Evolutionary conservation across 2,113 vertebrate species (phyloP).

Genomic region (Spea multiplicata): DNA sequence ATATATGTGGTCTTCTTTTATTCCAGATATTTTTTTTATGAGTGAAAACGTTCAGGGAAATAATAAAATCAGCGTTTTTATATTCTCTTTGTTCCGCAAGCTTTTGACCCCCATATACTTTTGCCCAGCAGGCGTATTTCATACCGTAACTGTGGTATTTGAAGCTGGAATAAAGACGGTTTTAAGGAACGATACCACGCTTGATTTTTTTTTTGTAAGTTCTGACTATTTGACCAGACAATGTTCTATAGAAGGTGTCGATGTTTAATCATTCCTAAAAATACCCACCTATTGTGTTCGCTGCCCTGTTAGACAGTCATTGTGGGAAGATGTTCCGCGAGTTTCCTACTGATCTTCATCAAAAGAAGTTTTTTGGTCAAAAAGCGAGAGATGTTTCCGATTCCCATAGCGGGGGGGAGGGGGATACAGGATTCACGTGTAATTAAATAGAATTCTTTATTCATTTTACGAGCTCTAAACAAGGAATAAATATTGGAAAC

Average conservation of each 20-base stretch:
- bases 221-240: slow-evolving; percentile 31
- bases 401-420: too few relatives aligned
- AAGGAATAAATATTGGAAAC: too few relatives aligned
- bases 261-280: slow-evolving; percentile 35
- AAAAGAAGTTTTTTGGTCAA: background rate
- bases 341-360: background rate
- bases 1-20: slow-evolving; percentile 7
- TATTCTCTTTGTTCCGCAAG: background rate
- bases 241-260: background rate
- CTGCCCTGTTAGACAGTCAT: background rate
- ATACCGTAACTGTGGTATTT: slow-evolving; percentile 20
- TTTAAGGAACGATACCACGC: slow-evolving; percentile 7
- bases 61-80: background rate
- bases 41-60: background rate
- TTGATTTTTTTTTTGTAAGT: background rate
- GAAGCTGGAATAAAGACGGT: slow-evolving; percentile 34
- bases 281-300: slow-evolving; percentile 8
- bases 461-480: too few relatives aligned
- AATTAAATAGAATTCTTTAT: too few relatives aligned
- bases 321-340: background rate
- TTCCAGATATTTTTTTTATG: slow-evolving; percentile 12
- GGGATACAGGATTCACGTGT: too few relatives aligned
- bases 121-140: slow-evolving; percentile 28
- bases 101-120: slow-evolving; percentile 8
- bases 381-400: background rate